phyloP scores from a whole-genome alignment of 37 sponge, comb jelly and placozoan genomes.

The Hormiphora californensis region DNA sequence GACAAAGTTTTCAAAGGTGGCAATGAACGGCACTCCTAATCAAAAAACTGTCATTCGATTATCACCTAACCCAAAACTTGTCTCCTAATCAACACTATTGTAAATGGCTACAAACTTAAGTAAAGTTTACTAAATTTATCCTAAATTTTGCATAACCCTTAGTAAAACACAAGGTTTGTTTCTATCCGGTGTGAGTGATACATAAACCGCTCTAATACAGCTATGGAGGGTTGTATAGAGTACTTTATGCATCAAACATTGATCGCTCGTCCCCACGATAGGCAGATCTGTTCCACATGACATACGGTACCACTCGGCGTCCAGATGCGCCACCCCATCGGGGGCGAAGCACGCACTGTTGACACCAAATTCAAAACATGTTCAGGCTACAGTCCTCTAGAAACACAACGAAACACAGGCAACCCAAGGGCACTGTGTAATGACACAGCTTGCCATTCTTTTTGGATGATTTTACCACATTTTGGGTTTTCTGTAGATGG shows the following conservation, averaged over 20 bases:
- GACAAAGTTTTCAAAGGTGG: no score
- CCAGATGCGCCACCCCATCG: not conserved
- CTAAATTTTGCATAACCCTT: no score
- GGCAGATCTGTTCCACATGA: constrained; percentile 12
- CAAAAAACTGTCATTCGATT: no score
- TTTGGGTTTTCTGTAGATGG: no score
- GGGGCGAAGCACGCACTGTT: not conserved
- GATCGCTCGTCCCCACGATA: constrained; percentile 27
- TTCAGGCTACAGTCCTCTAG: not conserved
- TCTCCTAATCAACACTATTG: no score
- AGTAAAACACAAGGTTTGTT: no score
- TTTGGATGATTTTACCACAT: not conserved
- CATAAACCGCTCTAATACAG: not conserved
- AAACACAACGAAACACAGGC: no score
- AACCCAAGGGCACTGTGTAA: not conserved
- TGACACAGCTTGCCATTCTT: constrained; percentile 25
- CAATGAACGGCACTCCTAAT: no score
- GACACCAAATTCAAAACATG: not conserved
- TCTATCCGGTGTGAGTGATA: not conserved
- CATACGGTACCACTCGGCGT: not conserved
- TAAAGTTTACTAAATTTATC: no score
- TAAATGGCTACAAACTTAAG: no score
- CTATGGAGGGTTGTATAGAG: not conserved
- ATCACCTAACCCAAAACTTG: no score
- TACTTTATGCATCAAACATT: constrained; percentile 21